A percentile compares a stretch with the other conserved stretches of the same genome.
Conservation (phyloP, 2,888 invertebrate species). For the Platerodrilus igneus region DNA sequence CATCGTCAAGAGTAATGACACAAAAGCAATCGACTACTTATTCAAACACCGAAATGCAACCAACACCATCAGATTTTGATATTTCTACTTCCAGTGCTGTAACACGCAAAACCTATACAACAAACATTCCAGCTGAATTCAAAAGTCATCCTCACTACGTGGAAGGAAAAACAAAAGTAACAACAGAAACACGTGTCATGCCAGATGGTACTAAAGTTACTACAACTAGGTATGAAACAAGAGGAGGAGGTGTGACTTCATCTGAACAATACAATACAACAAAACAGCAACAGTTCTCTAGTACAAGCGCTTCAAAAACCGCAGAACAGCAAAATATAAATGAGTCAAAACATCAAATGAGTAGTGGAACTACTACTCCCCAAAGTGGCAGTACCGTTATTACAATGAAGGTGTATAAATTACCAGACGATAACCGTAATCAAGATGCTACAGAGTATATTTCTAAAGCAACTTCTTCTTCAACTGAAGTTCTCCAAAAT, state of each 20-base stretch:
- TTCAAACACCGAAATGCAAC: conserved; percentile 23
- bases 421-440: too few species aligned
- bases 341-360: conserved; percentile 7
- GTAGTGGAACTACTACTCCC: too few species aligned
- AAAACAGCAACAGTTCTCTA: conserved; percentile 18
- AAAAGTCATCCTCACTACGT: conserved; percentile 39
- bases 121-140: conserved; percentile 37
- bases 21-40: conserved; percentile 31
- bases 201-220: conserved; percentile 65
- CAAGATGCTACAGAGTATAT: too few species aligned
- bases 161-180: conserved; percentile 62
- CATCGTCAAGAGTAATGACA: conserved; percentile 39
- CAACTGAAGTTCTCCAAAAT: too few species aligned
- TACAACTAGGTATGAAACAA: conserved; percentile 64
- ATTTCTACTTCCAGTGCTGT: conserved; percentile 8
- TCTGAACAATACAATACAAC: conserved; percentile 19
- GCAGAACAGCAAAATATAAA: conserved; percentile 17
- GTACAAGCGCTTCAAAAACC: neutral
- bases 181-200: conserved; percentile 62
- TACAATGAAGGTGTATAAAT: too few species aligned
- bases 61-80: conserved; percentile 8
- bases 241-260: conserved; percentile 30
- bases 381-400: too few species aligned
- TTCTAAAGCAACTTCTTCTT: too few species aligned
- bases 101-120: conserved; percentile 31